phyloP scores from a whole-genome alignment of 2,888 invertebrate genomes.

The Tachina lurida region DNA sequence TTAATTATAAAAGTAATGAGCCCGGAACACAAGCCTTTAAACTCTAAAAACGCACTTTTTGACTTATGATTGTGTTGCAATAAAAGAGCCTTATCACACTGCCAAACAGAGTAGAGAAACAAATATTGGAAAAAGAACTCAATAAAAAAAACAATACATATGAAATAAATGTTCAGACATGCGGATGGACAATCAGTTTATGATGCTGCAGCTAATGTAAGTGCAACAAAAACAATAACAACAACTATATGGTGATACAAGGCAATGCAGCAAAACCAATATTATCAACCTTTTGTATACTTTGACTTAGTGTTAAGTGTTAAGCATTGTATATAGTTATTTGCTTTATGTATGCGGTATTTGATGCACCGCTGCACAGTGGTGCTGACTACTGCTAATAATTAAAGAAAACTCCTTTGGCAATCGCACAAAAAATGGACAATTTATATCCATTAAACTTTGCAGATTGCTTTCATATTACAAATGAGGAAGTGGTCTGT shows the following conservation, averaged over 20 bases:
- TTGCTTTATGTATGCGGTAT: conserved; percentile 28
- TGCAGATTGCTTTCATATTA: no score
- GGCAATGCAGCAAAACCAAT: conserved; percentile 18
- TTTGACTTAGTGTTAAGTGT: conserved; percentile 47
- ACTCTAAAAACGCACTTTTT: no score
- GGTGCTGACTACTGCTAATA: neutral
- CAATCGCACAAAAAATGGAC: neutral
- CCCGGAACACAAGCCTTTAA: no score
- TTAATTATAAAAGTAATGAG: no score
- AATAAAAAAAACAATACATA: conserved; percentile 22
- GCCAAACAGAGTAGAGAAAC: neutral
- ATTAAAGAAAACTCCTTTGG: no score
- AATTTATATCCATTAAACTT: neutral
- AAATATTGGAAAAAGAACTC: neutral
- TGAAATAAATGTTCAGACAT: conserved; percentile 61
- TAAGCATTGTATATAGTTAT: conserved; percentile 33
- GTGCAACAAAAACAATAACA: conserved; percentile 38
- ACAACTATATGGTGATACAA: neutral
- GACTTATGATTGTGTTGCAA: conserved; percentile 14
- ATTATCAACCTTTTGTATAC: conserved; percentile 54
- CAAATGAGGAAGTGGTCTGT: no score
- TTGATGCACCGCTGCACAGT: conserved; percentile 69
- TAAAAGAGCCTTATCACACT: neutral
- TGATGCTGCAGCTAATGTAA: conserved; percentile 53
- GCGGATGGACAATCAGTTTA: conserved; percentile 58